Evolutionary conservation across 2,888 invertebrate species (phyloP).

Genomic region (Dasypogon diadema): DNA sequence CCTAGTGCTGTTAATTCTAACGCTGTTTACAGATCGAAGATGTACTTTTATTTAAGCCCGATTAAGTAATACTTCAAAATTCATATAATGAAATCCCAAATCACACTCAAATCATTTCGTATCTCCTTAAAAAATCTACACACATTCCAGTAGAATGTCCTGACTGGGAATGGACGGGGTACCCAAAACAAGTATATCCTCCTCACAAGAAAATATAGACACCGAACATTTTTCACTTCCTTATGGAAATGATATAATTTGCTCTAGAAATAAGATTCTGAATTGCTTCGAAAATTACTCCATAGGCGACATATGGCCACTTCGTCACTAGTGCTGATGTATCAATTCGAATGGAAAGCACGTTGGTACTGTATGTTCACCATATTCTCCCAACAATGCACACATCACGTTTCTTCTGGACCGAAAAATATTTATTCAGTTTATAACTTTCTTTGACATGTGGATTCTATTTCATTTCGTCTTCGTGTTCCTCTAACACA

Average conservation of each 20-base stretch:
- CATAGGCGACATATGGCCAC: conserved; percentile 17
- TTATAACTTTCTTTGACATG: conserved; percentile 3
- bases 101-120: too few relatives aligned
- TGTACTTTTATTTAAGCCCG: too few relatives aligned
- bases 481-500: neutral
- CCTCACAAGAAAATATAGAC: neutral
- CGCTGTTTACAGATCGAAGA: too few relatives aligned
- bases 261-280: conserved; percentile 12
- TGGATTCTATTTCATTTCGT: neutral
- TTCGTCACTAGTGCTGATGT: neutral
- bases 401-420: neutral
- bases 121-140: too few relatives aligned
- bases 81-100: too few relatives aligned
- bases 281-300: conserved; percentile 7
- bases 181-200: neutral
- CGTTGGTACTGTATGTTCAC: neutral
- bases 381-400: neutral
- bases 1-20: too few relatives aligned
- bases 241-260: conserved; percentile 40
- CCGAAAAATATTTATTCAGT: neutral
- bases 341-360: neutral
- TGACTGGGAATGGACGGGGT: too few relatives aligned
- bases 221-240: conserved; percentile 34
- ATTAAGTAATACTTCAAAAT: too few relatives aligned
- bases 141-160: too few relatives aligned